These are phyloP conservation scores for Tamandua tetradactyla DNA, from an alignment of 2,797 vertebrate species.

Conservation along the genomic window DNA sequence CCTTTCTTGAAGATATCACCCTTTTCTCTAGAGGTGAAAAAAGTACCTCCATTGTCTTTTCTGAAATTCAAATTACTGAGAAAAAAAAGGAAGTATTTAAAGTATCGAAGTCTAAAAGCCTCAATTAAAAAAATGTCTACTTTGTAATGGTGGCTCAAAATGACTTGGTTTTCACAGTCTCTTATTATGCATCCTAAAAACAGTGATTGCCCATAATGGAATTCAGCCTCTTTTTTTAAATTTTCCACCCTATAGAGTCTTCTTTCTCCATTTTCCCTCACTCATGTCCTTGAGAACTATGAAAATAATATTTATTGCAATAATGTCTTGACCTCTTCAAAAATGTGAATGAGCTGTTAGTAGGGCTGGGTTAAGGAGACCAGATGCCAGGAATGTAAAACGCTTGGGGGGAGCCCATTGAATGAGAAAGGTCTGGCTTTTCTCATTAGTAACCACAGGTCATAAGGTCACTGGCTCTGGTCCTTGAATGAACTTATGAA, in stretches of 20 bases:
- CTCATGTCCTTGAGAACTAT: conserved; percentile 31
- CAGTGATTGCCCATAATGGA: background rate
- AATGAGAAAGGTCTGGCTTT: conserved; percentile 53
- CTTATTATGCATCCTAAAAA: background rate
- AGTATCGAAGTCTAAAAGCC: background rate
- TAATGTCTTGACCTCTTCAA: conserved; percentile 57
- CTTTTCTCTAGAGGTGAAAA: background rate
- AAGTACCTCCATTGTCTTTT: background rate
- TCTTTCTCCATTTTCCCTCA: background rate
- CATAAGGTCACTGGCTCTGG: conserved; percentile 45
- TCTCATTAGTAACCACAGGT: conserved; percentile 67
- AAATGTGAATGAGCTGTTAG: conserved; percentile 59
- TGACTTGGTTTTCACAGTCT: background rate
- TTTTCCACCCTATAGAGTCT: background rate
- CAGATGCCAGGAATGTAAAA: conserved; percentile 73
- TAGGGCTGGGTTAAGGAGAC: conserved; percentile 72
- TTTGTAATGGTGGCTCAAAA: background rate
- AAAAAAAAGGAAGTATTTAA: conserved; percentile 31
- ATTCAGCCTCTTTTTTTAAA: background rate
- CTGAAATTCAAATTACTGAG: conserved; percentile 24
- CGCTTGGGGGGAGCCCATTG: conserved; percentile 22
- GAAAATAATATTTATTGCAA: conserved; percentile 55
- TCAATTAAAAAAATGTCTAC: background rate
- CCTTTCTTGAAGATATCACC: background rate
- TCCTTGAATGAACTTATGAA: conserved; percentile 41